Percentiles rank a stretch among this genome's conserved stretches.
phyloP scores from a whole-genome alignment of 2,888 invertebrate species.

The Chaetoderma sp. region DNA sequence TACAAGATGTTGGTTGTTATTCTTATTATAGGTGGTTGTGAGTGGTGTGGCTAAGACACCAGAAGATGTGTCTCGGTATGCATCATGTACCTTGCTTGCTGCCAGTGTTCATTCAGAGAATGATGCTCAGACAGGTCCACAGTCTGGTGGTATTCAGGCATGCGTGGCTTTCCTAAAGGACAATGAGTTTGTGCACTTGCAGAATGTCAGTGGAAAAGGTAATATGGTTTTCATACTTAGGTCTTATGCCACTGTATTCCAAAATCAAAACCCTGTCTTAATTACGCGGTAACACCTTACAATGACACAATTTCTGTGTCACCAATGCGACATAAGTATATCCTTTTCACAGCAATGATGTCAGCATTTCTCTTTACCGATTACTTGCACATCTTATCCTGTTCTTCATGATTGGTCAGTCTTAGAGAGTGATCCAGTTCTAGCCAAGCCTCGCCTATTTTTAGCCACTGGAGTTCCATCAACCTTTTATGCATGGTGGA shows the following conservation, averaged over 20 bases:
- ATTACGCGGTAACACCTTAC: too few species aligned
- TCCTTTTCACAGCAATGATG: not conserved
- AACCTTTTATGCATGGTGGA: too few species aligned
- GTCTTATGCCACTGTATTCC: not conserved
- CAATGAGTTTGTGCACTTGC: constrained; percentile 81
- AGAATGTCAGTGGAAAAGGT: constrained; percentile 25
- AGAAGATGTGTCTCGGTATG: constrained; percentile 81
- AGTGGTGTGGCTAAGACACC: constrained; percentile 84
- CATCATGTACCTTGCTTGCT: constrained; percentile 82
- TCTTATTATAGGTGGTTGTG: constrained; percentile 78
- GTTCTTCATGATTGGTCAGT: too few species aligned
- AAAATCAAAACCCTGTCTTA: too few species aligned
- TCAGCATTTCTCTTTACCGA: too few species aligned
- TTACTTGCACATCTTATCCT: too few species aligned
- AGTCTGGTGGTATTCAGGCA: constrained; percentile 67
- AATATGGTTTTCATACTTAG: not conserved
- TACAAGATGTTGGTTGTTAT: not conserved
- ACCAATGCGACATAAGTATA: not conserved
- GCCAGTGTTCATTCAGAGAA: constrained; percentile 66
- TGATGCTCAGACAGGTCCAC: constrained; percentile 35
- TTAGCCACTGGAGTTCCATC: too few species aligned
- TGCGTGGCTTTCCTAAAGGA: constrained; percentile 79
- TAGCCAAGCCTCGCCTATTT: too few species aligned
- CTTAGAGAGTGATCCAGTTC: too few species aligned
- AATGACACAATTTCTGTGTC: not conserved